phyloP scores from a whole-genome alignment of 2,113 vertebrate species.

The Tupaia chinensis region DNA sequence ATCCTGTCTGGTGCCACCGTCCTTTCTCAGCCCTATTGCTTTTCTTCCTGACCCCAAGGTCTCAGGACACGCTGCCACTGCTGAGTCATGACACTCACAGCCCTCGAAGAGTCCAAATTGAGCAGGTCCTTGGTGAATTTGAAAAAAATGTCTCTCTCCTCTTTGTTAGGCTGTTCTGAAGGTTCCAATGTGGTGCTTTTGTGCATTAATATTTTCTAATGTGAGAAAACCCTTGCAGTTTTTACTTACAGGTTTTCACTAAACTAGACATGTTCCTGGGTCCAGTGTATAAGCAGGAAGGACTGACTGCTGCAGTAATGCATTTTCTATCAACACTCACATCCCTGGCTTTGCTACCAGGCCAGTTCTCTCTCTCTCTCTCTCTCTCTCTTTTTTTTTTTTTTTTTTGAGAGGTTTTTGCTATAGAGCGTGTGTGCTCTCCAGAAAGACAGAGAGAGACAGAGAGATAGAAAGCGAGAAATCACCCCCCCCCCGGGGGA shows the following conservation, averaged over 20 bases:
- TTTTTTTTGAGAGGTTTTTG: too few relatives aligned
- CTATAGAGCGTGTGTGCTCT: too few relatives aligned
- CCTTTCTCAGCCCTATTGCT: neutral
- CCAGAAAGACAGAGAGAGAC: too few relatives aligned
- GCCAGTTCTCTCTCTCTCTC: neutral
- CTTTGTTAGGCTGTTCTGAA: neutral
- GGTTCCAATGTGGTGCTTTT: neutral
- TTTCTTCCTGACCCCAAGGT: neutral
- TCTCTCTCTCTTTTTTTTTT: too few relatives aligned
- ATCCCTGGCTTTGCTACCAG: neutral
- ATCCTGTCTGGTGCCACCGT: neutral
- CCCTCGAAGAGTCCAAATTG: neutral
- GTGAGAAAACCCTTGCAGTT: neutral
- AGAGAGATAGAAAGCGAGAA: too few relatives aligned
- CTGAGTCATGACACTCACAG: rapidly evolving
- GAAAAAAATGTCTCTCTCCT: neutral
- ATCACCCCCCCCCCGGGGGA: too few relatives aligned
- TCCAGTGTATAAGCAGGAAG: neutral
- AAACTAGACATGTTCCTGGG: neutral
- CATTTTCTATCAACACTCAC: neutral
- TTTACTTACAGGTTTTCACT: neutral
- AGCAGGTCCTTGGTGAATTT: neutral
- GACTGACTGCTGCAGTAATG: neutral
- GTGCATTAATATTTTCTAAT: neutral
- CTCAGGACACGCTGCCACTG: neutral